phyloP scores from a whole-genome alignment of 2,888 invertebrate species.

The Drosophila prolongata region DNA sequence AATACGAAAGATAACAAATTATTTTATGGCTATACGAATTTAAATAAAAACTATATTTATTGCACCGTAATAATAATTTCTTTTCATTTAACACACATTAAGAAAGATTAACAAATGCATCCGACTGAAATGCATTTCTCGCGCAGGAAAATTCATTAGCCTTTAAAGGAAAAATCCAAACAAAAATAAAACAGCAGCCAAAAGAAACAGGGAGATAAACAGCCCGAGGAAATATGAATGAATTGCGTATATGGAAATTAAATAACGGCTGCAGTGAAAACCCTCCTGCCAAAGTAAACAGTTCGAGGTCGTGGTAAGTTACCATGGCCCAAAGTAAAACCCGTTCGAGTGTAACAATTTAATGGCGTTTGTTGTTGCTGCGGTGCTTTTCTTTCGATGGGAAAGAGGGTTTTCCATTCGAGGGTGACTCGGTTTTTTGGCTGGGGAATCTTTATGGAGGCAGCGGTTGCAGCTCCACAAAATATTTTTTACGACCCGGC shows the following conservation, averaged over 20 bases:
- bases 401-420: conserved; percentile 9
- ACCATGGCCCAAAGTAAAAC: conserved; percentile 71
- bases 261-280: conserved; percentile 44
- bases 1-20: too few species aligned
- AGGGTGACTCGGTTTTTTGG: conserved; percentile 37
- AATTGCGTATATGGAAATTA: conserved; percentile 76
- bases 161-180: conserved; percentile 3
- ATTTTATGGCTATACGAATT: too few species aligned
- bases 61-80: not conserved
- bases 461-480: conserved; percentile 43
- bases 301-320: conserved; percentile 41
- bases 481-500: conserved; percentile 41
- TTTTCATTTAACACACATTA: not conserved
- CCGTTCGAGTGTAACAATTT: conserved; percentile 82
- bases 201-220: conserved; percentile 46
- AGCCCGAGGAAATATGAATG: conserved; percentile 55
- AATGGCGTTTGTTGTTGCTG: conserved; percentile 73
- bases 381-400: conserved; percentile 28
- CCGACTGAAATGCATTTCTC: conserved; percentile 3
- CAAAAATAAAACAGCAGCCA: conserved; percentile 8
- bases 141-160: conserved; percentile 16
- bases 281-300: conserved; percentile 32
- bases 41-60: too few species aligned
- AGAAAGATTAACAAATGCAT: not conserved
- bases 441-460: conserved; percentile 60